Evolutionary conservation across 2,797 vertebrate genomes (phyloP).

Genomic region (Pygocentrus nattereri): DNA sequence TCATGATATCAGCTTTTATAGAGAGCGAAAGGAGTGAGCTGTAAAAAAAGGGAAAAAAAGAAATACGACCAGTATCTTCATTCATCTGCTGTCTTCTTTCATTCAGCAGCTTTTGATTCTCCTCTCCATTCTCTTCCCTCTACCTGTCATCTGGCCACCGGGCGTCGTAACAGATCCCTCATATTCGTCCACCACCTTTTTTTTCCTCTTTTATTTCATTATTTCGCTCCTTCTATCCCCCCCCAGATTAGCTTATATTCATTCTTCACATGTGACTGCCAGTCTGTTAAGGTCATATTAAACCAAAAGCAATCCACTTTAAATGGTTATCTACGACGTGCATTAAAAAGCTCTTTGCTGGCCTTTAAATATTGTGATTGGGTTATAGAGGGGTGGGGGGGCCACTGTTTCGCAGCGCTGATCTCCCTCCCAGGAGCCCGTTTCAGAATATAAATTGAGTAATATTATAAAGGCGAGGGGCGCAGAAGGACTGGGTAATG

Average conservation of each 20-base stretch:
- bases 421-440: constrained; percentile 88
- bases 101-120: constrained; percentile 79
- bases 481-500: constrained; percentile 92
- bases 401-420: constrained; percentile 83
- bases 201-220: constrained; percentile 75
- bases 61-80: constrained; percentile 77
- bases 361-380: constrained; percentile 92
- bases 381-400: constrained; percentile 75
- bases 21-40: constrained; percentile 27
- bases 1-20: constrained; percentile 73
- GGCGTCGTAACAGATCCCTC: constrained; percentile 82
- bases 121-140: constrained; percentile 75
- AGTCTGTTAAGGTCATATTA: constrained; percentile 87
- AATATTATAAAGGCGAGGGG: constrained; percentile 92
- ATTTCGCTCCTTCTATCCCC: constrained; percentile 71
- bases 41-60: constrained; percentile 55
- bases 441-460: constrained; percentile 97
- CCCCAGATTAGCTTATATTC: constrained; percentile 82
- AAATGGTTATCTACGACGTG: constrained; percentile 86
- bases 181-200: constrained; percentile 71
- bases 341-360: constrained; percentile 88
- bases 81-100: constrained; percentile 82
- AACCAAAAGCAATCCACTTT: constrained; percentile 86
- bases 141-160: constrained; percentile 73
- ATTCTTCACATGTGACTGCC: constrained; percentile 86